Percentiles rank a stretch among this genome's conserved stretches.
Conservation (phyloP, 1,140 invertebrate genomes). For the Cherax destructor region DNA sequence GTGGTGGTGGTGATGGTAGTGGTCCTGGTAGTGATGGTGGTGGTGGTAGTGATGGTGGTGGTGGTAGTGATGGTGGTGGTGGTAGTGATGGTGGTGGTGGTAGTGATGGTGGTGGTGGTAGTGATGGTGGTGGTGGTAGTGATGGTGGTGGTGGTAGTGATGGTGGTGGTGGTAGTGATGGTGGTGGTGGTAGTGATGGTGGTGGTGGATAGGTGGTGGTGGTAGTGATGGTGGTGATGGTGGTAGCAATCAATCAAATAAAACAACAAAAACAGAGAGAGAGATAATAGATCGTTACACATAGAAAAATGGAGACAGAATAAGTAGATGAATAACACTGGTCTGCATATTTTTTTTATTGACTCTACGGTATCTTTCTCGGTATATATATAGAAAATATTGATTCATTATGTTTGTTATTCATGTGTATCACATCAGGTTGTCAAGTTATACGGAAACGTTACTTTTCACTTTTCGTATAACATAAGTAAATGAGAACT, state of each 20-base stretch:
- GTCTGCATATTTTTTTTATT: too few species aligned
- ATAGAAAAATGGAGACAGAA: background rate
- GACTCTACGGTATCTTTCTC: too few species aligned
- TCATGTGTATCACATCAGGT: too few species aligned
- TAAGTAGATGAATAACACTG: background rate
- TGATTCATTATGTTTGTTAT: too few species aligned
- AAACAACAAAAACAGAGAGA: background rate
- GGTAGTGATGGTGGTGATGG: background rate
- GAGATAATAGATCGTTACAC: background rate
- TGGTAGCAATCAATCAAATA: conserved; percentile 3
- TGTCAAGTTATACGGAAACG: too few species aligned
- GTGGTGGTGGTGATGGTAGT: too few species aligned
- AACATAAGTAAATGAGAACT: too few species aligned
- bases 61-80: background rate
- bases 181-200: background rate
- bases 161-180: background rate
- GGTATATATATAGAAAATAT: too few species aligned
- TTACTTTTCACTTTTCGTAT: too few species aligned
- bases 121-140: background rate
- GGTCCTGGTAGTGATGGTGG: too few species aligned
- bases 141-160: background rate
- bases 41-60: background rate
- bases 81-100: background rate
- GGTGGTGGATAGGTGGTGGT: too few species aligned
- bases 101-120: background rate